Base-by-base conservation (phyloP, 2,888 invertebrate genomes). In the Apocheima hispidaria region DNA sequence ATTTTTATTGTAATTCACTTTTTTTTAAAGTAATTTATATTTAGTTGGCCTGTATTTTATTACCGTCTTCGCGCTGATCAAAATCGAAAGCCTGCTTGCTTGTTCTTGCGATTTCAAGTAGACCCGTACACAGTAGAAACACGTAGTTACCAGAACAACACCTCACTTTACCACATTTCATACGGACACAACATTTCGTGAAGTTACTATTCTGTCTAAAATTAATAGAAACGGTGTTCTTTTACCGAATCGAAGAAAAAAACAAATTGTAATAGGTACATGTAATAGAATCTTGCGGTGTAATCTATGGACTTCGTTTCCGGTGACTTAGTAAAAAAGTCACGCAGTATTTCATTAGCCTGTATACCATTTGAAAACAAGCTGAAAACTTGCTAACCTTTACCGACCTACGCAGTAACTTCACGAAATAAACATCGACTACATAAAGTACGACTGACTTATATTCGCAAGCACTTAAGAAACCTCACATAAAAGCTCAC, bases 371-470 rank as follows among this genome's bases (percentile, higher is more conserved):
- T 44, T 26, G 9, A 16, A 46, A 41, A n/a, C n/a, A n/a, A n/a
- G n/a, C n/a, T n/a, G n/a, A n/a, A n/a, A n/a, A n/a, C n/a, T n/a
- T n/a, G n/a, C n/a, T n/a, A n/a, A n/a, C n/a, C n/a, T n/a, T 41
- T n/a, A 46, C 18, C 6, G 5, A 44, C 4, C 23, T 6, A 6
- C 10, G 2, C 12, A 48, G 55, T 52, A 56, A 61, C 56, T 56
- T 61, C 52, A 61, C 35, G 50, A 60, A 52, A 50, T 26, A 41
- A 46, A 56, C 33, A 33, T 46, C n/a, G 23, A 33, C 12, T 35
- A 51, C 44, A 57, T 7, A 48, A 46, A 44, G 41, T 63, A 44
- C 60, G 60, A 60, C 60, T 49, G 56, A 53, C 52, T 60, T 63
- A 60, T 60, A 46, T 30, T 49, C 9, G 14, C 28, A 55, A 46